These are phyloP conservation scores for Drosophila barbarae DNA, from an alignment of 2,888 invertebrate genomes.

Conservation along the genomic window DNA sequence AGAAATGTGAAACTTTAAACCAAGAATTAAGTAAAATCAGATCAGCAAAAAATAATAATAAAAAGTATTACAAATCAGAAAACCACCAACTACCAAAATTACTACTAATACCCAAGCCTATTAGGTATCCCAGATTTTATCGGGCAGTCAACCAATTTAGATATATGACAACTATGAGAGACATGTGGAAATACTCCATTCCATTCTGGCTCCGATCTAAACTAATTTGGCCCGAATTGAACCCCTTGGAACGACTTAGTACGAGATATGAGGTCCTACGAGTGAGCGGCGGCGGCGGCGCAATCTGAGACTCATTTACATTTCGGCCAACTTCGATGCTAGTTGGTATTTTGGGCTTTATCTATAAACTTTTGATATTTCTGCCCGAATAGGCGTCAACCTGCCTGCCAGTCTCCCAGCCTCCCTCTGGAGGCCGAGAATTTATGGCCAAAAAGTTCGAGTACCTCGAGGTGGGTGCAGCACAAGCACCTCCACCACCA, in stretches of 20 bases:
- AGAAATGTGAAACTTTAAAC: neutral
- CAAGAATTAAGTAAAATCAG: neutral
- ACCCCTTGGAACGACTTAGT: conserved; percentile 2
- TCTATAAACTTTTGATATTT: conserved; percentile 34
- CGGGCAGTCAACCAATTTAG: neutral
- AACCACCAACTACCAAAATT: too few species aligned
- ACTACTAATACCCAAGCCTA: too few species aligned
- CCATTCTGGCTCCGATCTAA: conserved; percentile 10
- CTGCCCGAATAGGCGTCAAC: conserved; percentile 24
- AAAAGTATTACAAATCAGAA: neutral
- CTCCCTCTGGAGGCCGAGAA: conserved; percentile 45
- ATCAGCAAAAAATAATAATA: neutral
- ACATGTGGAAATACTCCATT: conserved; percentile 8
- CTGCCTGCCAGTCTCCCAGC: neutral
- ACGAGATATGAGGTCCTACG: conserved; percentile 1
- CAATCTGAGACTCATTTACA: conserved; percentile 34
- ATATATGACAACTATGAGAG: neutral
- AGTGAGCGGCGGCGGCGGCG: conserved; percentile 3
- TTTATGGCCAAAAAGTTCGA: conserved; percentile 55
- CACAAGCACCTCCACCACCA: conserved; percentile 9
- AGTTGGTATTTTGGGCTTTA: conserved; percentile 27
- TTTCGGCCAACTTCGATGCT: conserved; percentile 17
- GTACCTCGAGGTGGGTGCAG: conserved; percentile 54
- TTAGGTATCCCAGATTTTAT: neutral
- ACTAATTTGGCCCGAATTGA: conserved; percentile 10